Evolutionary conservation across 2,797 vertebrate genomes (phyloP), one percentile per base, ranked within the genome.

Genomic region (Oophaga sylvatica): DNA sequence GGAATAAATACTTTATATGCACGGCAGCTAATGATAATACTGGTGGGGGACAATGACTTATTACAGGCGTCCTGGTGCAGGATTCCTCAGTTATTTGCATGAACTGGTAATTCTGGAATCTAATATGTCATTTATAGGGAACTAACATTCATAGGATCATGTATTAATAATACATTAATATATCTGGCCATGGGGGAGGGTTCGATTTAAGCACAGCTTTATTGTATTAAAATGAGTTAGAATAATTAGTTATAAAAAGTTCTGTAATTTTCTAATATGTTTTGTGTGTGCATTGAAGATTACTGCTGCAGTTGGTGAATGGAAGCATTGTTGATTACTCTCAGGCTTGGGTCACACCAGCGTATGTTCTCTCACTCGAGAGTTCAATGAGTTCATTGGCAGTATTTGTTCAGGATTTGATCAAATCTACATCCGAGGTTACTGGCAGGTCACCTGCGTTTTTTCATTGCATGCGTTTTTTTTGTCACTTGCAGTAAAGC

Each of bases 131-230:
- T 75, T 73, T 75, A 83, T 62, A 83, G 41, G 17, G 68, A 81
- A 16, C 79, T 48, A 65, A 81, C 17, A 53, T 35, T 84, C 68
- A 57, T 29, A 68, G 45, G 67, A 82, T 68, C 22, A n/a, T 75
- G 20, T 84, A 75, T 84, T 71, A 84, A 75, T 84, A 84, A 75
- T 83, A 53, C 81, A 71, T n/a, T 29, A 73, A 73, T 60, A 60
- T 60, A 75, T 60, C 59, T 31, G n/a, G 56, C n/a, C 29, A 17
- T 45, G 82, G 56, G 53, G 68, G 29, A 56, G 60, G 11, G 22
- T 22, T 2, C 20, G 62, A 20, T 9, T 63, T 63, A 10, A 63
- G 6, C 9, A 53, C 48, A 53, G 48, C 48, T 53, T 53, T 53
- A 53, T 53, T 11, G 11, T 53, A 53, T 41, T 41, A 41, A 41